A percentile compares a stretch with the other conserved stretches of the same genome.
Evolutionary conservation across 2,888 invertebrate species (phyloP).

Genomic region (Drosophila bunnanda): DNA sequence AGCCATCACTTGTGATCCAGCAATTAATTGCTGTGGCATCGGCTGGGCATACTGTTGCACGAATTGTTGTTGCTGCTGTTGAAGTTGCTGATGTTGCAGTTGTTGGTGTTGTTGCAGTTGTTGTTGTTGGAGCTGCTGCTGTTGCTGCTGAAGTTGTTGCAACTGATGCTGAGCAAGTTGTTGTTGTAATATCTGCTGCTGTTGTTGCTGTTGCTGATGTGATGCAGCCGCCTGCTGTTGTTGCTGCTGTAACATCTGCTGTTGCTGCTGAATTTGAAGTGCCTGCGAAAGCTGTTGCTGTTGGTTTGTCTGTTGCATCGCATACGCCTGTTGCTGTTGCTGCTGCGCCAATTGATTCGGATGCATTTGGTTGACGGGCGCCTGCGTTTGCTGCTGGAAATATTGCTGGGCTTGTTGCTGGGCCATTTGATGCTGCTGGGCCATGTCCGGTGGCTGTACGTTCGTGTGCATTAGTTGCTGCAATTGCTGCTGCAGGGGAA

Average conservation of each 20-base stretch:
- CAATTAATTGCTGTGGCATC: conserved; percentile 81
- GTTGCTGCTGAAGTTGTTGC: conserved; percentile 57
- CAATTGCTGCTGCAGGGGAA: conserved; percentile 74
- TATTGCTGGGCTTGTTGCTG: conserved; percentile 54
- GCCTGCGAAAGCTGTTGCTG: conserved; percentile 54
- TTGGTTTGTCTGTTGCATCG: conserved; percentile 33
- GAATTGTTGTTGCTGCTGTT: conserved; percentile 85
- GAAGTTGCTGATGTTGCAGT: conserved; percentile 59
- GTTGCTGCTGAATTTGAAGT: conserved; percentile 45
- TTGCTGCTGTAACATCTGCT: conserved; percentile 46
- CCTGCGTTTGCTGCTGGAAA: conserved; percentile 49
- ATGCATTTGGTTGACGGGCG: conserved; percentile 39
- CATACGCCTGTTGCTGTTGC: conserved; percentile 42
- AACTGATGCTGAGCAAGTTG: conserved; percentile 59
- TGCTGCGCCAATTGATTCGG: conserved; percentile 54
- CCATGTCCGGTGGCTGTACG: conserved; percentile 56
- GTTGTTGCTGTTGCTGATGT: conserved; percentile 52
- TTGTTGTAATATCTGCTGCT: conserved; percentile 71
- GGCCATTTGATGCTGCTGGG: conserved; percentile 55
- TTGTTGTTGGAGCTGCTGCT: conserved; percentile 53
- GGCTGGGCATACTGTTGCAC: conserved; percentile 85
- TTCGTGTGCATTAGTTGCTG: conserved; percentile 68
- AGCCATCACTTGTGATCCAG: conserved; percentile 83
- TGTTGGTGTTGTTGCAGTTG: conserved; percentile 26
- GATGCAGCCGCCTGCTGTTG: conserved; percentile 37